Evolutionary conservation across 2,888 invertebrate genomes (phyloP), one percentile per base, ranked within the genome.

Genomic region (Dromius quadrimaculatus): DNA sequence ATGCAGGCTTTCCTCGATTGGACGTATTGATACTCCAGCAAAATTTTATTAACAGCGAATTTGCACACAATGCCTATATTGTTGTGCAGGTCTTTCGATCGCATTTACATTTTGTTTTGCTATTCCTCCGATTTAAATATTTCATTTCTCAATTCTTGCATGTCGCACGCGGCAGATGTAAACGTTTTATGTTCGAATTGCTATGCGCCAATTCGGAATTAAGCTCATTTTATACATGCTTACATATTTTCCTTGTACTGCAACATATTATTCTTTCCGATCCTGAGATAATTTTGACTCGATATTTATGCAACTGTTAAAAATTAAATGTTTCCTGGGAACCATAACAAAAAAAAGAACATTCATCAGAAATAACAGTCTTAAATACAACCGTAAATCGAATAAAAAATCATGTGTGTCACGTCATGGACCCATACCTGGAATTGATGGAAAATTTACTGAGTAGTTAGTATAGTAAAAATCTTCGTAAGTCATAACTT

Each of bases 1-100:
- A 82, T 81, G 77, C 76, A 78, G 80, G 80, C 80, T 81, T 81
- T 66, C 81, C 81, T 79, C 81, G 81, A 82, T 82, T 82, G 81
- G 82, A 82, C 82, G 82, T 82, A 82, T 82, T 82, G 82, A 82
- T 82, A 82, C 80, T 81, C 80, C 80, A 11, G 59, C 43, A 54
- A 65, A 65, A 68, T 68, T 57, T 59, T 68, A 68, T 68, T 68
- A 68, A 57, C 32, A 34, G 32, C 59, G 34, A 68, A 68, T 68
- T 68, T 68, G 59, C 68, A 68, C 59, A 68, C 68, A 68, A 68
- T 68, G 47, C 68, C 34, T 68, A 68, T 65, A 68, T 68, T 68
- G 68, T 68, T 68, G 59, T 45, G 59, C 68, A 32, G 59, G 28
- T 32, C 43, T 38, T 34, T 41, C 41, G 54, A 38, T 38, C 64